Evolutionary conservation across 1,140 invertebrate genomes (phyloP).

Genomic region (Heliconius congener): DNA sequence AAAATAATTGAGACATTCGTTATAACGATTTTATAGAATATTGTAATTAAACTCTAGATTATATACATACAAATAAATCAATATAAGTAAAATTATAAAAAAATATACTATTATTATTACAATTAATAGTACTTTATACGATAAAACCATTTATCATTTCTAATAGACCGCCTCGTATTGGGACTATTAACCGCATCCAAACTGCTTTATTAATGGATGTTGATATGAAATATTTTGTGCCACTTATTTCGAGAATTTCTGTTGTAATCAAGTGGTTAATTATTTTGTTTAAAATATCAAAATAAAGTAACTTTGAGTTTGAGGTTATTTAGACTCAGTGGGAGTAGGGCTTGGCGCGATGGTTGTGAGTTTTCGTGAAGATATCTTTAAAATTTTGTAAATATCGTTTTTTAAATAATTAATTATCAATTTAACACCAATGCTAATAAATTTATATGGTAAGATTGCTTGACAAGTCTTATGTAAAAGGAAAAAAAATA

Average conservation of each 20-base stretch:
- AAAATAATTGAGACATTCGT: background rate
- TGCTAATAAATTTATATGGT: too few species aligned
- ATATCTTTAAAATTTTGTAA: too few species aligned
- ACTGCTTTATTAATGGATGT: constrained; percentile 21
- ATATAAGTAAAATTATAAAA: background rate
- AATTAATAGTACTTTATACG: background rate
- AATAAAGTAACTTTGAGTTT: background rate
- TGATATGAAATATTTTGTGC: constrained; percentile 16
- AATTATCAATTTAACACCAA: too few species aligned
- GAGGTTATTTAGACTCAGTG: background rate
- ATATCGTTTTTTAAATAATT: too few species aligned
- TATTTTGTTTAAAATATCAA: background rate
- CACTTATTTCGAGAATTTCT: constrained; percentile 11
- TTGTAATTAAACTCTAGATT: background rate
- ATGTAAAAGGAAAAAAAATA: background rate
- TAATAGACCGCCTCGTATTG: constrained; percentile 19
- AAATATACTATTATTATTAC: background rate
- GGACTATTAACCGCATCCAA: constrained; percentile 24
- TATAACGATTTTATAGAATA: background rate
- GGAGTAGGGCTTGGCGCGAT: background rate
- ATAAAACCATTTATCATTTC: constrained; percentile 27
- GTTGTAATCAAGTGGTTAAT: background rate
- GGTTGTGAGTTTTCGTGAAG: background rate
- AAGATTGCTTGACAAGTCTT: too few species aligned
- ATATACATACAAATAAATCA: background rate